phyloP scores from a whole-genome alignment of 2,797 vertebrate species.

The Sylvia borin region DNA sequence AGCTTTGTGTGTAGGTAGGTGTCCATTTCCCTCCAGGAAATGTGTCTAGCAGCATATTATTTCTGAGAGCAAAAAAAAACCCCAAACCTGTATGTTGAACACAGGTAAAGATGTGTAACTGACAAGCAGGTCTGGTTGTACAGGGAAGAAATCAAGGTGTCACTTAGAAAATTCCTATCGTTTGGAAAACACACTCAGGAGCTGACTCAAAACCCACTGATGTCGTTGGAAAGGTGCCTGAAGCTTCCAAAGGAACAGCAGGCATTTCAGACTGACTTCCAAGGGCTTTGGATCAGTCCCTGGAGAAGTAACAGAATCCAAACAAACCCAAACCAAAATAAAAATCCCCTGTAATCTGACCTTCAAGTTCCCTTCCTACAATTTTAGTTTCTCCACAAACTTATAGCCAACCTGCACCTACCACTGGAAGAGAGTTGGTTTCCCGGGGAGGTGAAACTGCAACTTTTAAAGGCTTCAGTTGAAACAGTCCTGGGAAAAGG shows the following conservation, averaged over 20 bases:
- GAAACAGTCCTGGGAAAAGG: background rate
- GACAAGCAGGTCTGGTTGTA: conserved; percentile 30
- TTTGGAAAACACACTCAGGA: background rate
- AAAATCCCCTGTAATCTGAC: conserved; percentile 26
- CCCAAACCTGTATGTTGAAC: conserved; percentile 48
- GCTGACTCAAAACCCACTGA: background rate
- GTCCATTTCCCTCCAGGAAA: conserved; percentile 71
- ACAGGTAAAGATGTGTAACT: conserved; percentile 38
- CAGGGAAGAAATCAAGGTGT: conserved; percentile 36
- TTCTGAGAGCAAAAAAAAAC: background rate
- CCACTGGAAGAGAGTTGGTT: conserved; percentile 11
- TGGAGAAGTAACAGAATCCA: conserved; percentile 5
- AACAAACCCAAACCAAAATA: background rate
- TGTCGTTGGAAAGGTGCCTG: background rate
- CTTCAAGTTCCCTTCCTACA: background rate
- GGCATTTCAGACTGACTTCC: background rate
- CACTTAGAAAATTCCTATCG: background rate
- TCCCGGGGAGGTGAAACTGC: background rate
- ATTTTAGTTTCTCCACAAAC: background rate
- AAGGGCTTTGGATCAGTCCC: conserved; percentile 14
- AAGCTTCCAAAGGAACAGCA: background rate
- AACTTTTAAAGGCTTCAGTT: background rate
- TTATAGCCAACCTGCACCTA: background rate
- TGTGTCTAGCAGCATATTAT: conserved; percentile 49
- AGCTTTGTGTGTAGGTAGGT: conserved; percentile 68